phyloP scores from a whole-genome alignment of 2,113 vertebrate species.

The Oryzias javanicus region DNA sequence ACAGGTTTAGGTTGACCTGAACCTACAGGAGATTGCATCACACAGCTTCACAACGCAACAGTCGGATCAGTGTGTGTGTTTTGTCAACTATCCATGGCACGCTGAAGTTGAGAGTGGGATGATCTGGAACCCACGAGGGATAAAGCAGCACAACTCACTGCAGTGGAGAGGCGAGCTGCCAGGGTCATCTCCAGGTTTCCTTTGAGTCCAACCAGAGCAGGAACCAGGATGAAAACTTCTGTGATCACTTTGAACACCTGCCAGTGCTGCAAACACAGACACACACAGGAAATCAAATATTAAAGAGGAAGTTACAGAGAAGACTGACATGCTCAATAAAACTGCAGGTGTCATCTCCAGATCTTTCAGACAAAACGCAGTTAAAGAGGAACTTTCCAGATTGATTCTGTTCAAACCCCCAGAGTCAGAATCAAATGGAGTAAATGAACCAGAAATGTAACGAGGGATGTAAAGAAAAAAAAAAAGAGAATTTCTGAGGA shows the following conservation, averaged over 20 bases:
- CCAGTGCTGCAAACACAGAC: constrained; percentile 85
- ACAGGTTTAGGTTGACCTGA: too few relatives aligned
- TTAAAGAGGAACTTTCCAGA: constrained; percentile 44
- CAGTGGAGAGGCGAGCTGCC: constrained; percentile 94
- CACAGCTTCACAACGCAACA: too few relatives aligned
- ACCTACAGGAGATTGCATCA: too few relatives aligned
- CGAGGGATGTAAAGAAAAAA: too few relatives aligned
- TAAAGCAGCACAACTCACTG: constrained; percentile 73
- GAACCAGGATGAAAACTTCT: constrained; percentile 91
- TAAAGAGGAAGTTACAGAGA: neutral
- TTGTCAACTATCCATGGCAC: neutral
- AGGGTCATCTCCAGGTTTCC: constrained; percentile 98
- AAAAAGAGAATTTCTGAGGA: too few relatives aligned
- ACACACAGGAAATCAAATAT: neutral
- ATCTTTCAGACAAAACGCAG: neutral
- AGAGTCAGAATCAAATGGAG: constrained; percentile 19
- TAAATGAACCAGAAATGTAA: too few relatives aligned
- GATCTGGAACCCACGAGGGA: neutral
- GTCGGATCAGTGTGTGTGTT: too few relatives aligned
- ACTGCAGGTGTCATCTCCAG: too few relatives aligned
- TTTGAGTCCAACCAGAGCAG: constrained; percentile 93
- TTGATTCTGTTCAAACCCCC: constrained; percentile 54
- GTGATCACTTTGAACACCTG: constrained; percentile 90
- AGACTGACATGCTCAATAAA: neutral
- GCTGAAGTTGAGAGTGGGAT: neutral